Percentiles rank a stretch among this genome's conserved stretches.
Evolutionary conservation across 2,888 invertebrate genomes (phyloP).

Genomic region (Chesias legatella): DNA sequence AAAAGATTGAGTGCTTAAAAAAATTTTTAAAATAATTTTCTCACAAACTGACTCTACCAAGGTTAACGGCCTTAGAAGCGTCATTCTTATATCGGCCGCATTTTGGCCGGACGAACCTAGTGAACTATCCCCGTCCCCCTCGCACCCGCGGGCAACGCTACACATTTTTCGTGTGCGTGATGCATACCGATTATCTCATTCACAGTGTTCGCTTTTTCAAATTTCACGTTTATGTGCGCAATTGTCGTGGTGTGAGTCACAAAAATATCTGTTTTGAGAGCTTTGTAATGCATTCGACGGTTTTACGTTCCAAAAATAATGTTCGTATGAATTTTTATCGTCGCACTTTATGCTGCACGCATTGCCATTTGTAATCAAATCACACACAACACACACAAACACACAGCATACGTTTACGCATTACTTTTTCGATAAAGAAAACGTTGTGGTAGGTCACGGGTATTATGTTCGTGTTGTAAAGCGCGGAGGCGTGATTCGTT

Average conservation of each 20-base stretch:
- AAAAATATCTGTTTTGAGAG: constrained; percentile 63
- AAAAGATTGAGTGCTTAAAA: background rate
- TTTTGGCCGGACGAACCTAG: constrained; percentile 69
- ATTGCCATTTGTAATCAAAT: constrained; percentile 10
- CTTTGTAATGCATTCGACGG: constrained; percentile 53
- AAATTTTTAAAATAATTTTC: constrained; percentile 6
- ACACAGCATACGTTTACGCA: constrained; percentile 10
- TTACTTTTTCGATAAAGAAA: constrained; percentile 31
- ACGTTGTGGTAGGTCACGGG: constrained; percentile 64
- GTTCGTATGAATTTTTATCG: constrained; percentile 56
- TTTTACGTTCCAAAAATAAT: constrained; percentile 54
- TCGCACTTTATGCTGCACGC: constrained; percentile 43
- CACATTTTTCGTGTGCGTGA: constrained; percentile 70
- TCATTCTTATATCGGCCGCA: constrained; percentile 79
- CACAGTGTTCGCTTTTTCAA: constrained; percentile 61
- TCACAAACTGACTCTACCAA: constrained; percentile 45
- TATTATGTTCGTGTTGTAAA: constrained; percentile 38
- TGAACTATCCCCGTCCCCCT: constrained; percentile 54
- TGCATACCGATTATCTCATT: constrained; percentile 76
- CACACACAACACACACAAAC: constrained; percentile 24
- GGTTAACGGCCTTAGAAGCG: constrained; percentile 71
- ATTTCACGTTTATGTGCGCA: constrained; percentile 55
- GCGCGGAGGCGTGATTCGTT: constrained; percentile 46
- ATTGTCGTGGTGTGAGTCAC: constrained; percentile 56
- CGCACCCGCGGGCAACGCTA: constrained; percentile 47